Conservation (phyloP, 2,113 vertebrate species). For the Ameiurus melas region DNA sequence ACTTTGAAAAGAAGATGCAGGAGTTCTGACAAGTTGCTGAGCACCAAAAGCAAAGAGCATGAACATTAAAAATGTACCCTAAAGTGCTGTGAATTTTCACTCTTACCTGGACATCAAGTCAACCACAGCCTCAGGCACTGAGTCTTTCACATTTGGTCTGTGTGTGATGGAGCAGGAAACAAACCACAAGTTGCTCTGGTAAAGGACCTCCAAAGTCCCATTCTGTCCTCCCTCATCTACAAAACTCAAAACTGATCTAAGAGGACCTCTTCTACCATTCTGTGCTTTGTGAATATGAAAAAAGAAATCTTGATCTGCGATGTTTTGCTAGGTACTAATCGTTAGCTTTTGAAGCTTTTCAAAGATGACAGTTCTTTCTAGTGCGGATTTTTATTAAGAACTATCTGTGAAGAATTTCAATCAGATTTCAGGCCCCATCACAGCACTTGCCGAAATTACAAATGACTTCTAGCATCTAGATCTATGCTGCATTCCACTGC, state of each 20-base stretch:
- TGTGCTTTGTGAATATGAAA: not conserved
- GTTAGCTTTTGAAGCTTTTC: conserved; percentile 5
- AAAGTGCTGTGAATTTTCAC: conserved; percentile 12
- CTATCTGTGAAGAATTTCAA: too few species aligned
- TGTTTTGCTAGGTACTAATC: not conserved
- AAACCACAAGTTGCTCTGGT: conserved; percentile 27
- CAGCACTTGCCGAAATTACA: too few species aligned
- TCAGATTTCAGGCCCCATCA: too few species aligned
- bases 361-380: conserved; percentile 13
- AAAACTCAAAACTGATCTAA: not conserved
- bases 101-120: conserved; percentile 11
- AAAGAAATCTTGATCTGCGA: conserved; percentile 19
- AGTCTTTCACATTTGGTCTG: not conserved
- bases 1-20: not conserved
- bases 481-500: too few species aligned
- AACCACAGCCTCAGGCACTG: conserved; percentile 28
- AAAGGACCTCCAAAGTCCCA: not conserved
- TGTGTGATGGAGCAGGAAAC: conserved; percentile 30
- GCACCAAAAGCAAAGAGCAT: conserved; percentile 2
- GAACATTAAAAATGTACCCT: conserved; percentile 17
- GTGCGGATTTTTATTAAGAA: not conserved
- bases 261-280: not conserved
- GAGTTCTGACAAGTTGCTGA: conserved; percentile 19
- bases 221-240: not conserved
- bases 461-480: too few species aligned